Evolutionary conservation across 2,888 invertebrate genomes (phyloP), one percentile per base, ranked within the genome.

Genomic region (Thelaira solivaga): DNA sequence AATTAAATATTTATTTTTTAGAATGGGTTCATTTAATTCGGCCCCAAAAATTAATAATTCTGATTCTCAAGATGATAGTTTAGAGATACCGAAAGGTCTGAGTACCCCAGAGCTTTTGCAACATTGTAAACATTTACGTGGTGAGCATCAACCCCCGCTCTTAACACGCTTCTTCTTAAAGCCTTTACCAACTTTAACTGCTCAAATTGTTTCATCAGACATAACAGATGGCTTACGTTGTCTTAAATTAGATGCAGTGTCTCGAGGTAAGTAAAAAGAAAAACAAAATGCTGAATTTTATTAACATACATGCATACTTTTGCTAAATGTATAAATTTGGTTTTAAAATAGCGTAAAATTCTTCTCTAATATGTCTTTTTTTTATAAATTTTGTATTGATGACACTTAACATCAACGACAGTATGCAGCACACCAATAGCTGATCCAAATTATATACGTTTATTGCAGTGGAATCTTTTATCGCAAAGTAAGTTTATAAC

Each of bases 1-100:
- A 29, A 10, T 49, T 31, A 13, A 18, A 39, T 53, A 65, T 73
- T 89, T 90, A 11, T 34, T 47, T 72, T 69, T 0, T 87, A 93
- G 93, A 88, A 94, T 94, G 93, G 93, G 93, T 80, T 93, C 93
- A 86, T 93, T 93, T 85, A 92, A 92, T 77, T 93, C 93, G 65
- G 90, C 92, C 16, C 92, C 93, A 47, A 92, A 92, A 86, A 92
- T 93, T 78, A 88, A 91, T 76, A 93, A 93, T 84, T 90, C 90
- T 68, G 93, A 93, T 85, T 89, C 89, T 4, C 91, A 92, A 85
- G 93, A 93, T 84, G 91, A 91, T 81, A 91, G 91, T 67, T 83
- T 92, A 13, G 87, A 89, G 78, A 82, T 91, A 81, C 89, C 91
- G 36, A 87, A 89, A 65, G 88, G 88, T 10, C 85, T 91, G 72